Evolutionary conservation across 2,113 vertebrate species (phyloP).

Genomic region (Hemiscyllium ocellatum): DNA sequence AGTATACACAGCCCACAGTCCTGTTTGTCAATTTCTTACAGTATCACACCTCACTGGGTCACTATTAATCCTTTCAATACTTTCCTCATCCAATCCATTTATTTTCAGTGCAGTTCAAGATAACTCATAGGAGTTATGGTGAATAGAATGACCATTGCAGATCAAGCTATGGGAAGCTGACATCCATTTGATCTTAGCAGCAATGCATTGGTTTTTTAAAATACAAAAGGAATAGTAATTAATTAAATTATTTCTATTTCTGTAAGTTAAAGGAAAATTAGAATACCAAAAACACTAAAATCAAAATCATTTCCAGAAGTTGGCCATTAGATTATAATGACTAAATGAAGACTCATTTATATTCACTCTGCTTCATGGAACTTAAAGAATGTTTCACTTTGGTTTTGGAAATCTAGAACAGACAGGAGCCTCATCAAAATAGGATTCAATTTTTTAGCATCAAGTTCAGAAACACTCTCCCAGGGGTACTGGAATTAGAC

Average conservation of each 20-base stretch:
- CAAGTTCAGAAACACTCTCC: not conserved
- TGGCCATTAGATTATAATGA: not conserved
- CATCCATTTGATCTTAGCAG: not conserved
- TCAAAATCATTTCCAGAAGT: not conserved
- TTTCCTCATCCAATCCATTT: too few relatives aligned
- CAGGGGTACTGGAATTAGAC: not conserved
- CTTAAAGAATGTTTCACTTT: not conserved
- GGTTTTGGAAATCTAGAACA: not conserved
- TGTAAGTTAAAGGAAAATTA: not conserved
- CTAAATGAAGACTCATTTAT: not conserved
- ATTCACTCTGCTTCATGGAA: not conserved
- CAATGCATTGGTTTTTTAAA: not conserved
- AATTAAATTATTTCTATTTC: not conserved
- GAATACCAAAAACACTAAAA: not conserved
- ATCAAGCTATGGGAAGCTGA: not conserved
- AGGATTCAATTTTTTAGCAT: not conserved
- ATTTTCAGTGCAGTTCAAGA: not conserved
- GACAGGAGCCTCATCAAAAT: not conserved
- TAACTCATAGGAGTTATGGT: not conserved
- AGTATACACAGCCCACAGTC: not conserved
- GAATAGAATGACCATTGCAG: not conserved
- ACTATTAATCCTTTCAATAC: too few relatives aligned
- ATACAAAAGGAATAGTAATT: not conserved
- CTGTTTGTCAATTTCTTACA: not conserved
- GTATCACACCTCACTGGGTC: not conserved